Percentiles rank a stretch among this genome's conserved stretches.
Conservation (phyloP, 2,113 vertebrate genomes). For the Oncorhynchus gorbuscha region DNA sequence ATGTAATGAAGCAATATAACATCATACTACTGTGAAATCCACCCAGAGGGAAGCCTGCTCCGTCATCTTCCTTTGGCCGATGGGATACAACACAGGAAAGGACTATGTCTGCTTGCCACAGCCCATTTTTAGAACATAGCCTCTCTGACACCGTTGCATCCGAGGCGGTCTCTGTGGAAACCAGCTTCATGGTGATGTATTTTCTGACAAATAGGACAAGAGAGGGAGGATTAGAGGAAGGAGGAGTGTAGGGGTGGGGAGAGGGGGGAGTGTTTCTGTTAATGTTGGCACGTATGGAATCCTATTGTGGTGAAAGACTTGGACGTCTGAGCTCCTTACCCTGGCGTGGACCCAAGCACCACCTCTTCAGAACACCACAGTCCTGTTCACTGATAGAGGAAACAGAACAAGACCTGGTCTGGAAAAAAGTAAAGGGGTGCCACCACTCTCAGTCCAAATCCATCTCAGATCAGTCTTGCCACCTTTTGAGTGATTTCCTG, state of each 20-base stretch:
- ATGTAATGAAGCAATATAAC: background rate
- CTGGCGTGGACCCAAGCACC: conserved; percentile 22
- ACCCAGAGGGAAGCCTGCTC: too few species aligned
- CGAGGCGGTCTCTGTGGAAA: conserved; percentile 29
- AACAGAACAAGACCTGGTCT: too few species aligned
- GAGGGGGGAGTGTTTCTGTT: conserved; percentile 18
- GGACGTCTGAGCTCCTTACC: conserved; percentile 12
- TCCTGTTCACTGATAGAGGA: background rate
- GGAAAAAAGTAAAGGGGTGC: too few species aligned
- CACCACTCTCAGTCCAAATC: too few species aligned
- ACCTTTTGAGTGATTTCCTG: too few species aligned
- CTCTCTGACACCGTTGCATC: conserved; percentile 28
- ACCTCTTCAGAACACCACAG: background rate
- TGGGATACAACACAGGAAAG: too few species aligned
- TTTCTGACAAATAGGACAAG: conserved; percentile 37
- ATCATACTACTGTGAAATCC: too few species aligned
- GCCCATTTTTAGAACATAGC: too few species aligned
- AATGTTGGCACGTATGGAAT: background rate
- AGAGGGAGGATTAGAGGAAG: background rate
- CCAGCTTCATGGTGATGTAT: conserved; percentile 10
- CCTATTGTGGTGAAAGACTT: conserved; percentile 24
- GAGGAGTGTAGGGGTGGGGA: background rate
- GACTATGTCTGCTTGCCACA: too few species aligned
- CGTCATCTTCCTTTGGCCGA: too few species aligned
- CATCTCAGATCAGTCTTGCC: too few species aligned